Evolutionary conservation across 2,888 invertebrate species (phyloP).

Genomic region (Apamea crenata): DNA sequence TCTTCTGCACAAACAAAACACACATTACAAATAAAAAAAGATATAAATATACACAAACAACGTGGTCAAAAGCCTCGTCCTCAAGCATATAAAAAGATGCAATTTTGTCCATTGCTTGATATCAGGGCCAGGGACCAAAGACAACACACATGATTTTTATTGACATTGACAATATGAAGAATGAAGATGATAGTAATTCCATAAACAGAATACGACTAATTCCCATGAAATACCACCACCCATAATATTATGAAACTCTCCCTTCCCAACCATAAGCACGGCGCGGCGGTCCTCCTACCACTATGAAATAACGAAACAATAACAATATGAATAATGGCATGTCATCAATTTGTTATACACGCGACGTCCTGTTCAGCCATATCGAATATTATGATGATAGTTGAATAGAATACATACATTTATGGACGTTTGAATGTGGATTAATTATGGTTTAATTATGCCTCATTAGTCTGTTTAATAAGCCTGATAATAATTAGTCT

Average conservation of each 20-base stretch:
- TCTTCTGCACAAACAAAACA: too few species aligned
- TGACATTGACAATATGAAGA: too few species aligned
- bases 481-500: too few species aligned
- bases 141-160: too few species aligned
- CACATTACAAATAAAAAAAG: too few species aligned
- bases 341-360: too few species aligned
- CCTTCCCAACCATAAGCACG: background rate
- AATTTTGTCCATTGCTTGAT: too few species aligned
- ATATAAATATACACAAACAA: too few species aligned
- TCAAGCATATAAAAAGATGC: too few species aligned
- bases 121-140: too few species aligned
- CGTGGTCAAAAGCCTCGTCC: too few species aligned
- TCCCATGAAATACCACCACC: background rate
- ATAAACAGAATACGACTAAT: background rate
- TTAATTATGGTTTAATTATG: background rate
- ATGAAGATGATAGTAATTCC: too few species aligned
- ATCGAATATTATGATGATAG: background rate
- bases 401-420: background rate
- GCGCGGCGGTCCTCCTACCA: background rate
- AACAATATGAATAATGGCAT: slow-evolving; percentile 4
- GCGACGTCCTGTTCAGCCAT: background rate
- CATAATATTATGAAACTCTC: slow-evolving; percentile 2
- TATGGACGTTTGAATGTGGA: background rate
- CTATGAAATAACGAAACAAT: slow-evolving; percentile 30
- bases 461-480: background rate